phyloP scores from a whole-genome alignment of 2,888 invertebrate species.

The Torymus aiolomorphi region DNA sequence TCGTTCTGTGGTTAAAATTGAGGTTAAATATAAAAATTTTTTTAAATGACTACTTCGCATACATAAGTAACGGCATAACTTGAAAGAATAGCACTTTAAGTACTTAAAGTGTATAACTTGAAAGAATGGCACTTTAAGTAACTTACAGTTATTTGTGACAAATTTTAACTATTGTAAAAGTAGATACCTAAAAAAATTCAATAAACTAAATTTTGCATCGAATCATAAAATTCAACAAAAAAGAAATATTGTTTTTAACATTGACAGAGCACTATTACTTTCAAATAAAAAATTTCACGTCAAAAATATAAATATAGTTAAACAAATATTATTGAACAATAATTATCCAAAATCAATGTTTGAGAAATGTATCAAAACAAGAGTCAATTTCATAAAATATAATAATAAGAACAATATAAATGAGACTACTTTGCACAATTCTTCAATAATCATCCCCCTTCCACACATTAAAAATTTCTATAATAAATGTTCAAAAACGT shows the following conservation, averaged over 20 bases:
- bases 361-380: conserved; percentile 1
- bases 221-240: conserved; percentile 2
- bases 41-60: too few relatives aligned
- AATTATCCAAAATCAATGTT: neutral
- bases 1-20: too few relatives aligned
- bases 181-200: too few relatives aligned
- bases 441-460: neutral
- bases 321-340: neutral
- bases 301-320: neutral
- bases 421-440: neutral
- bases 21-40: too few relatives aligned
- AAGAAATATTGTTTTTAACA: conserved; percentile 3
- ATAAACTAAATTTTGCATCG: conserved; percentile 1
- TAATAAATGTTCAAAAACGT: neutral
- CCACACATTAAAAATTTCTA: too few relatives aligned
- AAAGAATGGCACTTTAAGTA: too few relatives aligned
- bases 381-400: neutral
- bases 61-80: too few relatives aligned
- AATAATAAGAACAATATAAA: neutral
- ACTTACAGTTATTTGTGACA: too few relatives aligned
- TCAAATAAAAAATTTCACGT: too few relatives aligned
- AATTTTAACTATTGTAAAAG: too few relatives aligned
- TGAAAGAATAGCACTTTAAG: too few relatives aligned
- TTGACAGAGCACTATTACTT: conserved; percentile 4
- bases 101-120: too few relatives aligned